These are phyloP conservation scores for Acromyrmex echinatior DNA, from an alignment of 1,140 invertebrate species.

Conservation along the genomic window DNA sequence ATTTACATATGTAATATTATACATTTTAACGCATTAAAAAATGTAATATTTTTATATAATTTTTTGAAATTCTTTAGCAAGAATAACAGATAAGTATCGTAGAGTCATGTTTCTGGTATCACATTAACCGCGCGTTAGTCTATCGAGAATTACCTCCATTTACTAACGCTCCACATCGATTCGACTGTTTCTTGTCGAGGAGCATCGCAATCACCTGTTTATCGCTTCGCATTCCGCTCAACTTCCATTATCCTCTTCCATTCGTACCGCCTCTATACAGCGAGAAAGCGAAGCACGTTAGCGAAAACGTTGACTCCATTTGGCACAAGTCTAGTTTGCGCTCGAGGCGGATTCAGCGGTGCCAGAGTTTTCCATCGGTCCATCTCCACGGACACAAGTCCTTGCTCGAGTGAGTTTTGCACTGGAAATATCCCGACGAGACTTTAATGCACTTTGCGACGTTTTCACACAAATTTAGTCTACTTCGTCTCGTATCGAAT, in stretches of 20 bases:
- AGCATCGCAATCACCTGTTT: slow-evolving; percentile 61
- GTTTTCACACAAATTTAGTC: slow-evolving; percentile 16
- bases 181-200: slow-evolving; percentile 49
- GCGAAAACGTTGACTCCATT: slow-evolving; percentile 67
- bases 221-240: slow-evolving; percentile 43
- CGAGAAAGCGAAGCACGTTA: slow-evolving; percentile 32
- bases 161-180: slow-evolving; percentile 8
- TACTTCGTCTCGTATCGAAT: slow-evolving; percentile 21
- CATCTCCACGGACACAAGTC: slow-evolving; percentile 53
- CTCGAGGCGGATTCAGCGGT: slow-evolving; percentile 30
- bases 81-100: neutral
- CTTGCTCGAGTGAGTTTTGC: slow-evolving; percentile 49
- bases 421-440: slow-evolving; percentile 43
- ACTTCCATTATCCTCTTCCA: slow-evolving; percentile 6
- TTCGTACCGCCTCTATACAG: neutral
- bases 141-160: slow-evolving; percentile 57
- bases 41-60: slow-evolving; percentile 10
- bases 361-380: slow-evolving; percentile 32
- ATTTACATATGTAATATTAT: no score
- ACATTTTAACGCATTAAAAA: no score
- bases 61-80: slow-evolving; percentile 22
- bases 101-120: neutral
- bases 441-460: slow-evolving; percentile 64
- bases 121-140: slow-evolving; percentile 5
- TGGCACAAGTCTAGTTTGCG: slow-evolving; percentile 46